Conservation (phyloP, 2,797 vertebrate genomes). For the Enteromius mattozi region DNA sequence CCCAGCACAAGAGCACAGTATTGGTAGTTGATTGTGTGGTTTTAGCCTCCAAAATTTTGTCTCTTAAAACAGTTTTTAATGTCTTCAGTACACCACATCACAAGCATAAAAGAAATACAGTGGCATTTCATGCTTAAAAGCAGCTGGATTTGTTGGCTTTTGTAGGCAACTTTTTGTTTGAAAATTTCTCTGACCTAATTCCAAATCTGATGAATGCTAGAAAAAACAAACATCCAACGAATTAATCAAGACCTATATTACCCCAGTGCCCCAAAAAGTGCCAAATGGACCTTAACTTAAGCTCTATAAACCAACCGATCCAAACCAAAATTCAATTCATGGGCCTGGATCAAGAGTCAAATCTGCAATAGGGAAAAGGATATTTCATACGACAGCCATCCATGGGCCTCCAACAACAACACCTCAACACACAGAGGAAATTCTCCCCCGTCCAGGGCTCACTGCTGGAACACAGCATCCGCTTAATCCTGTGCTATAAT, state of each 20-base stretch:
- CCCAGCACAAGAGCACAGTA: background rate
- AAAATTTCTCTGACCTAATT: background rate
- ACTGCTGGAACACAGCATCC: constrained; percentile 75
- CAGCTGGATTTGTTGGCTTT: background rate
- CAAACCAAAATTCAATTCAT: constrained; percentile 72
- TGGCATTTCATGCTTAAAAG: background rate
- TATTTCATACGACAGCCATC: constrained; percentile 77
- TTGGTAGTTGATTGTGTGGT: background rate
- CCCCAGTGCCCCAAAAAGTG: constrained; percentile 59
- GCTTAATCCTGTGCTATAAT: constrained; percentile 80
- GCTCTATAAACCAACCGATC: constrained; percentile 69
- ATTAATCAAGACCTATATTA: constrained; percentile 47
- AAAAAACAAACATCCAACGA: constrained; percentile 36
- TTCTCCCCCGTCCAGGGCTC: constrained; percentile 80
- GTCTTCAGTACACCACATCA: background rate
- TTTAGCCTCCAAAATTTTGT: background rate
- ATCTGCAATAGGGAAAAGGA: constrained; percentile 73
- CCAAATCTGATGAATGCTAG: constrained; percentile 32
- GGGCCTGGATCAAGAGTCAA: constrained; percentile 69
- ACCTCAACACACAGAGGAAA: constrained; percentile 83
- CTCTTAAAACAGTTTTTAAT: background rate
- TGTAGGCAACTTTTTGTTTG: background rate
- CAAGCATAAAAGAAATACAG: background rate
- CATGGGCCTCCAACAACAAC: constrained; percentile 85
- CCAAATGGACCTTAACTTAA: constrained; percentile 57